Percentiles rank a stretch among this genome's conserved stretches.
Conservation (phyloP, 2,113 vertebrate species). For the Gallinago jamesoni region DNA sequence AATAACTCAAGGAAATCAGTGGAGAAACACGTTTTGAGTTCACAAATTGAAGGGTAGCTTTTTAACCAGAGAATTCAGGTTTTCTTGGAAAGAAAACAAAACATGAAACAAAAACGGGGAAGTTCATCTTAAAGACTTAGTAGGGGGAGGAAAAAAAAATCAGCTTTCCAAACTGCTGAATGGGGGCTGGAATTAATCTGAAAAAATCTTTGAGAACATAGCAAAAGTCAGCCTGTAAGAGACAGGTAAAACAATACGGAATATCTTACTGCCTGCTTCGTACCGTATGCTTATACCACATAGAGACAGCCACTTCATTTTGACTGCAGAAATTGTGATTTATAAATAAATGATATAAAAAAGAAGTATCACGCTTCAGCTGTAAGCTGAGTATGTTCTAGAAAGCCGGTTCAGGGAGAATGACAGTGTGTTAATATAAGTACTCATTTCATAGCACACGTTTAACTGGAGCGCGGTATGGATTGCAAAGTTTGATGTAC, state of each 20-base stretch:
- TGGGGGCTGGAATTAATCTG: not conserved
- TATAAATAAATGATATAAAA: not conserved
- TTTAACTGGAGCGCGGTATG: not conserved
- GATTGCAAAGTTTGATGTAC: not conserved
- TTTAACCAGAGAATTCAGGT: not conserved
- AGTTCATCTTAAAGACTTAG: not conserved
- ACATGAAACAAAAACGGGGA: not conserved
- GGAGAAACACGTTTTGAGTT: not conserved
- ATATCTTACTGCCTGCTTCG: not conserved
- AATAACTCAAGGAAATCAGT: not conserved
- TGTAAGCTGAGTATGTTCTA: not conserved
- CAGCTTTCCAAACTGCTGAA: not conserved
- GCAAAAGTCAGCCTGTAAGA: not conserved
- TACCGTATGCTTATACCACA: not conserved
- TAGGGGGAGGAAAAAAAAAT: not conserved
- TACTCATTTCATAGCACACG: not conserved
- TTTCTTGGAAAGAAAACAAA: not conserved
- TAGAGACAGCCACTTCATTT: not conserved
- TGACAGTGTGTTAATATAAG: not conserved
- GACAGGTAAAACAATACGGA: not conserved
- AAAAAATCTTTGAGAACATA: slow-evolving; percentile 18
- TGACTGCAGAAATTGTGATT: not conserved
- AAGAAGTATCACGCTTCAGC: not conserved
- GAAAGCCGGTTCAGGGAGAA: not conserved
- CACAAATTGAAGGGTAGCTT: not conserved